These are phyloP conservation scores for Azemiops feae DNA, from an alignment of 2,113 vertebrate genomes.

Conservation along the genomic window DNA sequence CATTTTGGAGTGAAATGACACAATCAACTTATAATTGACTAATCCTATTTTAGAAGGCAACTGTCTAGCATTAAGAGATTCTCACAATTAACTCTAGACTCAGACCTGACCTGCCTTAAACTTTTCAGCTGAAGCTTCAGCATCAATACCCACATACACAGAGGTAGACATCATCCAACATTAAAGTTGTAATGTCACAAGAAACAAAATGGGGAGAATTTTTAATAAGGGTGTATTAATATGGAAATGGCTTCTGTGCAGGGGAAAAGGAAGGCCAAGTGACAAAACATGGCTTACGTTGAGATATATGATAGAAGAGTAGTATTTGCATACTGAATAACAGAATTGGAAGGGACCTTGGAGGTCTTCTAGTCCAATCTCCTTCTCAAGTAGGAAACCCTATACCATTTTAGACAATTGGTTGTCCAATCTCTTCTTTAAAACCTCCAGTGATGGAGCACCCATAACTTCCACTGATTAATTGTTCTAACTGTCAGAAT, in stretches of 20 bases:
- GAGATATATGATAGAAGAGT: neutral
- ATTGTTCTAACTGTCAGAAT: neutral
- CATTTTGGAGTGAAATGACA: conserved; percentile 3
- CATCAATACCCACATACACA: neutral
- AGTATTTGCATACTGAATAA: neutral
- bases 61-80: neutral
- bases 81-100: neutral
- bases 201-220: neutral
- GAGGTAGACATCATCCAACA: neutral
- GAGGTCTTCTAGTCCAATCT: neutral
- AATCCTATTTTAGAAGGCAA: neutral
- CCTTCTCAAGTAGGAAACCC: neutral
- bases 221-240: neutral
- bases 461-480: neutral
- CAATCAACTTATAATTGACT: neutral
- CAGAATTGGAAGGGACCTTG: neutral
- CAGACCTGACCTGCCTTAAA: neutral
- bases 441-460: neutral
- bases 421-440: neutral
- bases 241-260: neutral
- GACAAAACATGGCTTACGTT: neutral
- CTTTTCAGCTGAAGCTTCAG: neutral
- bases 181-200: neutral
- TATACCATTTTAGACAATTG: neutral
- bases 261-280: neutral